phyloP scores from a whole-genome alignment of 1,140 invertebrate species.

The Centruroides sculpturatus region DNA sequence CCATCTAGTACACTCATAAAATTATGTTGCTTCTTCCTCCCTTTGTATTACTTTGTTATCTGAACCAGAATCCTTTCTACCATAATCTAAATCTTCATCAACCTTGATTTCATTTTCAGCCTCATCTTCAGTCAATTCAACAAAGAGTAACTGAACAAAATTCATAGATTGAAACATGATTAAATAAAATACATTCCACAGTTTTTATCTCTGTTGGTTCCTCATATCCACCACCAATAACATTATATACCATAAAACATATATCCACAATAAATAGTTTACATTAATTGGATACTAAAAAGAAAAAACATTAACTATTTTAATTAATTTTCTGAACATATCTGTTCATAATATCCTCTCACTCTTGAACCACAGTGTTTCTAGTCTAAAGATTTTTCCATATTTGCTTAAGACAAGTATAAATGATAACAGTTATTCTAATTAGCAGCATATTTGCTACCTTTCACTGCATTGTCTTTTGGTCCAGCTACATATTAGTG shows the following conservation, averaged over 20 bases:
- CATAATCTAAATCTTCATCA: not conserved
- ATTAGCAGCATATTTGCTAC: too few species aligned
- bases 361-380: too few species aligned
- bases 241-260: not conserved
- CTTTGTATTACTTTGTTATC: not conserved
- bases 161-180: not conserved
- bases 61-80: not conserved
- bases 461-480: too few species aligned
- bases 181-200: not conserved
- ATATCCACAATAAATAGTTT: not conserved
- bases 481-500: too few species aligned
- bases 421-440: too few species aligned
- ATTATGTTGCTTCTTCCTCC: not conserved
- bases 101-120: not conserved
- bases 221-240: not conserved
- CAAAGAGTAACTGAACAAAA: not conserved
- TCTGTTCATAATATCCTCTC: too few species aligned
- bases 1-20: not conserved
- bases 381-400: too few species aligned
- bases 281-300: too few species aligned
- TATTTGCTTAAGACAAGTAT: too few species aligned
- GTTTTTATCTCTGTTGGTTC: not conserved
- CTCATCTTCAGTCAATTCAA: not conserved
- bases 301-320: too few species aligned
- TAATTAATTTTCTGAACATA: too few species aligned